Evolutionary conservation across 2,113 vertebrate genomes (phyloP).

Genomic region (Ranitomeya variabilis): DNA sequence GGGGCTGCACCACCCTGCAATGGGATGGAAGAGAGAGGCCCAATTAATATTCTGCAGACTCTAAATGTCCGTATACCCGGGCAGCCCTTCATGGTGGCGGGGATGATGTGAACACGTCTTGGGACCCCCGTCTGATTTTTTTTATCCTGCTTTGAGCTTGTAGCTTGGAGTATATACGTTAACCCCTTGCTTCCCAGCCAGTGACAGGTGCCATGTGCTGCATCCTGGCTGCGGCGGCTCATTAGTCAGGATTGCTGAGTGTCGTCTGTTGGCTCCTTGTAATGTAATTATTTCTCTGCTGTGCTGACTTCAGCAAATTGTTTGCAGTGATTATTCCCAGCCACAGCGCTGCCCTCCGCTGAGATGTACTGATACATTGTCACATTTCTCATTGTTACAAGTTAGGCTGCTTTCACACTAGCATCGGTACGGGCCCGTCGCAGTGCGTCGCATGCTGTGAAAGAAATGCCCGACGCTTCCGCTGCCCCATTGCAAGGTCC

Average conservation of each 20-base stretch:
- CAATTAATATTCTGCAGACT: background rate
- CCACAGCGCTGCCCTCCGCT: background rate
- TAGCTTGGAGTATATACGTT: background rate
- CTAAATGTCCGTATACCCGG: background rate
- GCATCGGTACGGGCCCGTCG: too few species aligned
- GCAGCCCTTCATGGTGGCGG: background rate
- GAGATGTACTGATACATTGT: background rate
- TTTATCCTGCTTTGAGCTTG: too few species aligned
- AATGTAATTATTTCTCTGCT: background rate
- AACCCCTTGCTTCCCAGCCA: background rate
- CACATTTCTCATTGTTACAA: background rate
- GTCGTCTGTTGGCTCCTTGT: background rate
- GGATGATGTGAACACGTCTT: background rate
- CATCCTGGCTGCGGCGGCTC: background rate
- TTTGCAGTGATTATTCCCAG: conserved; percentile 16
- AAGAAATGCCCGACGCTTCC: too few species aligned
- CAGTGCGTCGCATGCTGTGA: too few species aligned
- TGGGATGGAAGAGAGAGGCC: background rate
- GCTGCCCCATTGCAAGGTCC: too few species aligned
- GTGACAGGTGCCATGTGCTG: background rate
- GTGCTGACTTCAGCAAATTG: conserved; percentile 30
- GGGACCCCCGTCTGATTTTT: too few species aligned
- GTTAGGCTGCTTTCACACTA: background rate
- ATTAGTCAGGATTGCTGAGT: background rate
- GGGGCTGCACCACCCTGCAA: conserved; percentile 11